Base-by-base conservation (phyloP, 2,113 vertebrate genomes). In the Alces alces region DNA sequence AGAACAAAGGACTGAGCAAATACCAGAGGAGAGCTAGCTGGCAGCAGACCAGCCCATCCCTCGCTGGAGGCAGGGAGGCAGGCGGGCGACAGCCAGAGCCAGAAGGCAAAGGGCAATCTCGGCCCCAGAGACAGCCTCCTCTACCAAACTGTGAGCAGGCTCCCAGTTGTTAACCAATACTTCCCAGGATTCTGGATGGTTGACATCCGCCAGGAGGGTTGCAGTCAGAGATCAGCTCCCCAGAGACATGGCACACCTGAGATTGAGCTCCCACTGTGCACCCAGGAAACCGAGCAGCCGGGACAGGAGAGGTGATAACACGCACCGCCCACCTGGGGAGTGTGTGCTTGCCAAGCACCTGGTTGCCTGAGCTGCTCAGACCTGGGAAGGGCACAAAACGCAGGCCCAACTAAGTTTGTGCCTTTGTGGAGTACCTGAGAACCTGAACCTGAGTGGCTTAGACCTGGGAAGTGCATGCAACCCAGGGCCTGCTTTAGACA, bases 231-330 rank as follows among this genome's bases (percentile, higher is more conserved):
- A 36, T 70, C 64, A 70, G 64, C 0, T 0, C 33, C 33, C 33
- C 4, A 66, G 64, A 66, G 33, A 66, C 64, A 66, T 7, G 8
- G 33, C 64, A 66, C 17, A 66, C 17, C 8, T 5, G 33, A 66
- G 64, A 66, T 0, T 0, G 64, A 0, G 0, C 17, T 66, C 64
- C 33, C 0, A 0, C 64, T 66, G 64, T 0, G 4, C 33, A 66
- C 33, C 64, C 33, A 19, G 33, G 30, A 64, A 17, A 64, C 30
- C 30, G 8, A 64, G 3, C 7, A 7, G 16, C 61, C 0, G 3
- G 61, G 7, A 36, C 33, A 15, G 16, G 33, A 2, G 61, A 66
- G 33, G 16, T 19, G 30, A 19, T n/a, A 10, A n/a, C 16, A n/a
- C 0, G 7, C 16, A n/a, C 33, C 1, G 25, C 14, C 60, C 28